phyloP scores from a whole-genome alignment of 2,888 invertebrate species.

The Cyrtodaria siliqua region DNA sequence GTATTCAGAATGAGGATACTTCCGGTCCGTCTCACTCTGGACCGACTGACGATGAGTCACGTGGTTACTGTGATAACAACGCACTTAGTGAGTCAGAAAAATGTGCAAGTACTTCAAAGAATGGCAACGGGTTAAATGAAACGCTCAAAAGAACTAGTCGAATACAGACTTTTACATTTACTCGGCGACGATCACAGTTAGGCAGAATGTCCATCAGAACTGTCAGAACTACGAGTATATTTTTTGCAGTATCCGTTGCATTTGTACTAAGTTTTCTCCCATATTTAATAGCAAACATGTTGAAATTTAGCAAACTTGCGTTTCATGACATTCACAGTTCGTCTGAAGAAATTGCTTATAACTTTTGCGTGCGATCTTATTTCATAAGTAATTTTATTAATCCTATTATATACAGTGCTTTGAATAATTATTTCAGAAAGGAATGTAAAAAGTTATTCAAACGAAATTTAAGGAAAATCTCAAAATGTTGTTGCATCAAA shows the following conservation, averaged over 20 bases:
- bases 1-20: constrained; percentile 40
- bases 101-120: constrained; percentile 2
- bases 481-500: constrained; percentile 22
- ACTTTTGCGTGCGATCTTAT: constrained; percentile 76
- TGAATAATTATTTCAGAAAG: constrained; percentile 69
- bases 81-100: constrained; percentile 31
- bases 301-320: constrained; percentile 71
- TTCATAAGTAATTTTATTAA: constrained; percentile 77
- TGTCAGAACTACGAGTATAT: constrained; percentile 73
- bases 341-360: constrained; percentile 69
- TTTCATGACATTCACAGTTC: constrained; percentile 62
- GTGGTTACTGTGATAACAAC: constrained; percentile 47
- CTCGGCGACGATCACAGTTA: constrained; percentile 41
- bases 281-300: constrained; percentile 70
- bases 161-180: constrained; percentile 17
- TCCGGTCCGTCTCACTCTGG: constrained; percentile 49
- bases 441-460: constrained; percentile 66
- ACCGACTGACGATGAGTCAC: constrained; percentile 55
- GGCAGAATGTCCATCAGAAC: constrained; percentile 65
- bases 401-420: constrained; percentile 75
- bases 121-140: neutral
- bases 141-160: neutral
- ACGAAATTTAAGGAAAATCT: constrained; percentile 34
- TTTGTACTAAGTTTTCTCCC: constrained; percentile 76
- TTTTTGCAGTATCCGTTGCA: constrained; percentile 73